These are phyloP conservation scores for Meloe dianella DNA, from an alignment of 2,888 invertebrate genomes.

Conservation along the genomic window DNA sequence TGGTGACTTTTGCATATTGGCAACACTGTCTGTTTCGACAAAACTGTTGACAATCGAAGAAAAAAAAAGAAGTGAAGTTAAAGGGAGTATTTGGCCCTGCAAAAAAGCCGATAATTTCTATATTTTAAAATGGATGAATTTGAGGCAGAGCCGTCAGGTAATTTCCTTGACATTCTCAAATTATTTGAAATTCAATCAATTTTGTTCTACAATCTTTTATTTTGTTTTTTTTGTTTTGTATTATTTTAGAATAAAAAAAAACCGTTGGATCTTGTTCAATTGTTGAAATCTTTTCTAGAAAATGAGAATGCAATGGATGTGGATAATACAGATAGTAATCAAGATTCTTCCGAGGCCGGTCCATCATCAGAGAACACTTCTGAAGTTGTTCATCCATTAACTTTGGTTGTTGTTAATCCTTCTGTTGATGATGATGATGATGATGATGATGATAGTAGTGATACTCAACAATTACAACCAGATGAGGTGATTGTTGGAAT, in stretches of 20 bases:
- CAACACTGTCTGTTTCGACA: background rate
- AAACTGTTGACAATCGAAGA: background rate
- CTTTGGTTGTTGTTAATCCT: conserved; percentile 17
- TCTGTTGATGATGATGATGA: background rate
- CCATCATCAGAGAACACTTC: conserved; percentile 1
- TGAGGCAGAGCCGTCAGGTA: conserved; percentile 3
- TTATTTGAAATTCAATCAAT: background rate
- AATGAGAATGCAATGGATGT: conserved; percentile 37
- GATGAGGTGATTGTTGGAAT: conserved; percentile 31
- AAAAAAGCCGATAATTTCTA: background rate
- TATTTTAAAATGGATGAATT: conserved; percentile 7
- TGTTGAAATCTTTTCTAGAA: conserved; percentile 11
- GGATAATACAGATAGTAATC: conserved; percentile 20
- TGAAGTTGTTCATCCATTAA: conserved; percentile 21
- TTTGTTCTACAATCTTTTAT: background rate
- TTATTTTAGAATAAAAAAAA: conserved; percentile 9
- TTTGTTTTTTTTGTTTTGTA: background rate
- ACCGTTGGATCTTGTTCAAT: conserved; percentile 3
- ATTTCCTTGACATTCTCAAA: background rate
- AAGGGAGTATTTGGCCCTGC: background rate
- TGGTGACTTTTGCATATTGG: background rate
- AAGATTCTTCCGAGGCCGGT: conserved; percentile 13
- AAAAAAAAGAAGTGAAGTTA: background rate
- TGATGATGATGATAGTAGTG: conserved; percentile 2
- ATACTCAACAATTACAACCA: conserved; percentile 33